A percentile compares a stretch with the other conserved stretches of the same genome.
Conservation (phyloP, 2,797 vertebrate genomes). For the Caiman crocodilus region DNA sequence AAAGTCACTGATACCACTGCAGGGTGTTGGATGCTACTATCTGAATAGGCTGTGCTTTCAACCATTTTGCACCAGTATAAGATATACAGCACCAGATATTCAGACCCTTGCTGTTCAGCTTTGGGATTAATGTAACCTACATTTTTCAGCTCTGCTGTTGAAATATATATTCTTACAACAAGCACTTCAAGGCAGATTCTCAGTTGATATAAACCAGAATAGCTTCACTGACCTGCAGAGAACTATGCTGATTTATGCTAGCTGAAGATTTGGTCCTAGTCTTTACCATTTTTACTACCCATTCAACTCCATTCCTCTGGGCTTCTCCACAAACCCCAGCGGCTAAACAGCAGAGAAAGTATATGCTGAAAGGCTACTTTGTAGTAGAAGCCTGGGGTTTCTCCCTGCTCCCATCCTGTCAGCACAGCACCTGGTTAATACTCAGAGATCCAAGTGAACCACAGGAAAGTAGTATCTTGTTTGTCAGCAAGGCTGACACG, state of each 20-base stretch:
- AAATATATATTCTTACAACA: neutral
- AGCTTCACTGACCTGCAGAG: neutral
- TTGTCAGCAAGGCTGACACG: neutral
- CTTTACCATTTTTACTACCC: neutral
- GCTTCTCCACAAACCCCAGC: neutral
- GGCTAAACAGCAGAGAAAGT: neutral
- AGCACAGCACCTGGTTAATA: slow-evolving; percentile 12
- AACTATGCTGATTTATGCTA: neutral
- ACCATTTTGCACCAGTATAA: neutral
- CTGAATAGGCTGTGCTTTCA: neutral
- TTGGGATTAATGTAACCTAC: too few relatives aligned
- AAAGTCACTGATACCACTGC: neutral
- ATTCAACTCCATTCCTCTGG: fast-evolving
- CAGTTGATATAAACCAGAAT: neutral
- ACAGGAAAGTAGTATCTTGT: neutral
- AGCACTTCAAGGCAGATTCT: neutral
- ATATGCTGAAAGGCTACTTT: neutral
- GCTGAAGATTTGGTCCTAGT: neutral
- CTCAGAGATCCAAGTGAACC: neutral
- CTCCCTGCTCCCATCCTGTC: neutral
- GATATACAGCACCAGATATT: neutral
- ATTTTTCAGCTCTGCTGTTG: neutral
- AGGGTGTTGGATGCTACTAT: neutral
- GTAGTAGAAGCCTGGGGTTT: neutral
- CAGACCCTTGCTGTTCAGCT: too few relatives aligned